Base-by-base conservation (phyloP, 2,888 invertebrate genomes). In the Crossocerus cetratus region DNA sequence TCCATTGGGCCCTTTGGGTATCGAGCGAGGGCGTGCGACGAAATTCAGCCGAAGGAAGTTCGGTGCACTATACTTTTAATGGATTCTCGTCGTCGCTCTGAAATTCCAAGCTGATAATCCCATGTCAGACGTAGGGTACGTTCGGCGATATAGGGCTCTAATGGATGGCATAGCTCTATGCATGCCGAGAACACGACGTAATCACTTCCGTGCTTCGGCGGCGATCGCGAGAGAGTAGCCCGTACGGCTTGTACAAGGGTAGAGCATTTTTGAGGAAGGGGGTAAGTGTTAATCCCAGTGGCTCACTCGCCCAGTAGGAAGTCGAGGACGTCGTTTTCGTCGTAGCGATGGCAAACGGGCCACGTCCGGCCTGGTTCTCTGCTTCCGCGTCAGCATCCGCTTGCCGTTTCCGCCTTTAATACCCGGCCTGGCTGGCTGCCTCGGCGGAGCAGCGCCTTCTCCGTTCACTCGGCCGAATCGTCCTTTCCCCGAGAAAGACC, bases 321-420 rank as follows among this genome's bases (percentile, higher is more conserved):
- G 69, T 54, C 64, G 59, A 71, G 54, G 72, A 73, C 77, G 75
- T 76, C 79, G 77, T 65, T 79, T 74, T 81, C 75, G 72, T 75
- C 81, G 77, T 69, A 72, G 74, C 79, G 71, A 77, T 78, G 76
- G 84, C 84, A 86, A 88, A 87, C 85, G 85, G 86, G 82, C 80
- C 81, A 82, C 83, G 84, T 88, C 86, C 88, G 83, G 80, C 64
- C 82, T 81, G 84, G 82, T 81, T 83, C 83, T 83, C 84, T 84
- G 69, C 83, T 88, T 88, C 88, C 85, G 86, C 62, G 64, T 82
- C 83, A 83, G 84, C 62, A 78, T 86, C 87, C 88, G 87, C 49
- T 80, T 83, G 72, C 82, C 80, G 84, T 87, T 87, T 87, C 88
- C 88, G 86, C 74, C 83, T 86, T 87, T 84, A 87, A 87, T 87